Base-by-base conservation (phyloP, 2,888 invertebrate species). In the Noctua comes region DNA sequence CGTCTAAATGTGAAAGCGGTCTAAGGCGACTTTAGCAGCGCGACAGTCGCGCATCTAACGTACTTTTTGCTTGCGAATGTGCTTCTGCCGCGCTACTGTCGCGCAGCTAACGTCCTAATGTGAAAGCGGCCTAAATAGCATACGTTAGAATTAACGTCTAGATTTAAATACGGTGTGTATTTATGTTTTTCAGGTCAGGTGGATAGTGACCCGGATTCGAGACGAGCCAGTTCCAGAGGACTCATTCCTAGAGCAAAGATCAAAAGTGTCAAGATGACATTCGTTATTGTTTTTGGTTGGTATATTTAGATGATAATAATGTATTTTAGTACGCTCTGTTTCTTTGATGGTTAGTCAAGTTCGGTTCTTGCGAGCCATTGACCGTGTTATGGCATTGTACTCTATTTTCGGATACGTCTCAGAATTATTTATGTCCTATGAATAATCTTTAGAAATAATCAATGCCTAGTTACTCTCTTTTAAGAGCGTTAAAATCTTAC, bases 201-300 rank as follows among this genome's bases (percentile, higher is more conserved):
- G 70, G 97, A 97, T 85, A 96, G 96, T 79, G 97, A 97, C 82
- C 96, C 97, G 13, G 97, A 97, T 85, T 97, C 98, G 3, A 97
- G 98, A 79, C 97, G 99, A 76, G 99, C 99, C 43, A 99, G 99
- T 91, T 99, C 99, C 0, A 97, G 99, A 73, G 99, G 99, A 40
- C 97, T 99, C 73, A 99, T 99, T 92, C 99, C 99, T 0, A 97
- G 98, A 88, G 99, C 99, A 68, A 99, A 99, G 97, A 99, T 99
- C 91, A 99, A 99, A 97, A 99, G 99, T 79, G 99, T 99, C 83
- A 99, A 99, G 96, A 99, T 99, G 99, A 99, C 99, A 4, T 98
- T 99, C 88, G 99, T 99, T 88, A 99, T 99, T 92, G 99, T 99
- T 84, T 98, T 99, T 90, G 98, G 99, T 98, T 92, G 97, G 98